Evolutionary conservation across 1,140 invertebrate genomes (phyloP).

Genomic region (Oedothorax gibbosus): DNA sequence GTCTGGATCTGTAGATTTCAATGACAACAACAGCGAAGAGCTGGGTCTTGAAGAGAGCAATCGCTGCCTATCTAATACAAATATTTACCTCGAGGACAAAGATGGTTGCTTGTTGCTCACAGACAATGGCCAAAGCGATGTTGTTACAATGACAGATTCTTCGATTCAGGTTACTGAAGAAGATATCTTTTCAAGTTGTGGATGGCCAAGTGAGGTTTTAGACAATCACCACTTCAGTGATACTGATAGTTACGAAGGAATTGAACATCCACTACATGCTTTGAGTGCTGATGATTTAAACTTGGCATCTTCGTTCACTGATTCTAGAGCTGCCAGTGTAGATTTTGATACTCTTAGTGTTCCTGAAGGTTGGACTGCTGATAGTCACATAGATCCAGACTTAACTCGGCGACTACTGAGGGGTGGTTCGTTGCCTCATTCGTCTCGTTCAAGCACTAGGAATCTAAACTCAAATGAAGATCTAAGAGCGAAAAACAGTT

Average conservation of each 20-base stretch:
- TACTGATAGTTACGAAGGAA: constrained; percentile 63
- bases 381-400: constrained; percentile 42
- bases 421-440: constrained; percentile 23
- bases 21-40: constrained; percentile 74
- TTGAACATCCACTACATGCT: constrained; percentile 85
- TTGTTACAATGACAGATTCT: constrained; percentile 44
- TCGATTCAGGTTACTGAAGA: constrained; percentile 82
- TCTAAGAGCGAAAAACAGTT: constrained; percentile 36
- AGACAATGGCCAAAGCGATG: constrained; percentile 1
- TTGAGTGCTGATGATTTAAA: constrained; percentile 85
- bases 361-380: constrained; percentile 49
- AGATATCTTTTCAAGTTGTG: constrained; percentile 74
- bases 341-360: constrained; percentile 67
- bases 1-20: constrained; percentile 43
- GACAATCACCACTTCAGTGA: constrained; percentile 58
- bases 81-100: constrained; percentile 33
- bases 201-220: constrained; percentile 24
- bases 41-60: constrained; percentile 63
- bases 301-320: constrained; percentile 9
- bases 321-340: constrained; percentile 22
- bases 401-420: constrained; percentile 15
- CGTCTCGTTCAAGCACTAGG: not conserved
- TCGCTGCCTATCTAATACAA: not conserved
- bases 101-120: constrained; percentile 33
- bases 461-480: constrained; percentile 45